Conservation (phyloP, 1,140 invertebrate species). For the Melitaea cinxia region DNA sequence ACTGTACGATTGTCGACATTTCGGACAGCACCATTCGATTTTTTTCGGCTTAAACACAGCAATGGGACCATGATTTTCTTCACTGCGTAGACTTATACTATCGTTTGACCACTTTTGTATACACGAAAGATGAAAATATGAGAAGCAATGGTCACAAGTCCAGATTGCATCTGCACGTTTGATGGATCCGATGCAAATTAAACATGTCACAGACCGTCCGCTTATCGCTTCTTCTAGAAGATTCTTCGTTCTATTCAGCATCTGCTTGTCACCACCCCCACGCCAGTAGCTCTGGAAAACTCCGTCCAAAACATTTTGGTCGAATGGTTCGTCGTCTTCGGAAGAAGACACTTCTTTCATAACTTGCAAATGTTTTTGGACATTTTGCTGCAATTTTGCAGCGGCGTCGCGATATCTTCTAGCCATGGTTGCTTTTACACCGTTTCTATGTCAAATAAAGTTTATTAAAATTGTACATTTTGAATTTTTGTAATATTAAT, state of each 20-base stretch:
- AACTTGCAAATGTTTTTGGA: constrained; percentile 69
- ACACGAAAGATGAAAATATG: constrained; percentile 93
- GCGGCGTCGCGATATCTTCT: constrained; percentile 69
- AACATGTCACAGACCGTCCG: constrained; percentile 90
- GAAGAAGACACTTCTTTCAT: constrained; percentile 72
- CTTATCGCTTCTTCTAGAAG: constrained; percentile 89
- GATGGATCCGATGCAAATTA: constrained; percentile 95
- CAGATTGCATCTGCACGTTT: constrained; percentile 92
- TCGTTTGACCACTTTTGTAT: constrained; percentile 97
- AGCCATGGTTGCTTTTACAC: constrained; percentile 47
- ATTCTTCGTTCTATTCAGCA: constrained; percentile 82
- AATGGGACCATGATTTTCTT: constrained; percentile 79
- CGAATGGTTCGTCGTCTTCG: constrained; percentile 73
- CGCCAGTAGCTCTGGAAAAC: constrained; percentile 67
- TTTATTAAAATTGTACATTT: neutral
- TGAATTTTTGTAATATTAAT: neutral
- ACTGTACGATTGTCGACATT: constrained; percentile 92
- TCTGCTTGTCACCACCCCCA: constrained; percentile 61
- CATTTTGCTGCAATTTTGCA: constrained; percentile 71
- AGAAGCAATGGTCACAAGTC: constrained; percentile 91
- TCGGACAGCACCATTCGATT: constrained; percentile 89
- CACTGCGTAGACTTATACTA: constrained; percentile 87
- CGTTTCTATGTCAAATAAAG: neutral
- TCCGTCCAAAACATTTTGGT: constrained; percentile 60
- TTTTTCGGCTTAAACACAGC: constrained; percentile 77